Conservation (phyloP, 1,140 invertebrate species). For the Pogonomyrmex barbatus region DNA sequence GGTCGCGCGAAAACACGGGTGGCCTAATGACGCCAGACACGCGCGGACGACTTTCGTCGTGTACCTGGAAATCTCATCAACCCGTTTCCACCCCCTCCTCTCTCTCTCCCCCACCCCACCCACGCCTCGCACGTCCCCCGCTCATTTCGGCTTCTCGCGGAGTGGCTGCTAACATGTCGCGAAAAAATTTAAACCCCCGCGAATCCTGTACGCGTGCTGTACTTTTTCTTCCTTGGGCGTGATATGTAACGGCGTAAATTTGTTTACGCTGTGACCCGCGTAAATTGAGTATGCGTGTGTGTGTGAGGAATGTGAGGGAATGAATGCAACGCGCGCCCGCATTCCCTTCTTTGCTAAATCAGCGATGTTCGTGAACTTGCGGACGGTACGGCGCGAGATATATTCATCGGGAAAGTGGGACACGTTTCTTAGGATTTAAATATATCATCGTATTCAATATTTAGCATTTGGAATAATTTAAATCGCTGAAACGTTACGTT, state of each 20-base stretch:
- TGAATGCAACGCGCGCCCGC: background rate
- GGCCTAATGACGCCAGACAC: constrained; percentile 50
- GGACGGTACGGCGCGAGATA: constrained; percentile 3
- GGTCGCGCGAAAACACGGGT: constrained; percentile 49
- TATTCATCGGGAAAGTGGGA: constrained; percentile 25
- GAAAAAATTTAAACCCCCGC: constrained; percentile 41
- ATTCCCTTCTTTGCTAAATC: constrained; percentile 3
- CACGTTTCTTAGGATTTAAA: constrained; percentile 35
- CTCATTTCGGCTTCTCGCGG: constrained; percentile 29
- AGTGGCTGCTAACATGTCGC: constrained; percentile 35
- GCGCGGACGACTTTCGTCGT: constrained; percentile 44
- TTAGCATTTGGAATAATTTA: constrained; percentile 43
- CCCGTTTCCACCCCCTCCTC: background rate
- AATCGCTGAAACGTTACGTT: background rate
- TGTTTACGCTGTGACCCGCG: constrained; percentile 39
- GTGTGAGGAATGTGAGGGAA: constrained; percentile 6
- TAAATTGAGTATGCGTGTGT: constrained; percentile 46
- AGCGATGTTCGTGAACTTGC: constrained; percentile 55
- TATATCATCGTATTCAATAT: constrained; percentile 21
- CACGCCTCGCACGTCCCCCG: background rate
- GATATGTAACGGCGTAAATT: constrained; percentile 52
- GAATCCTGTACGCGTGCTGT: background rate
- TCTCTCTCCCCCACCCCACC: background rate
- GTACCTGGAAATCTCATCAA: constrained; percentile 59
- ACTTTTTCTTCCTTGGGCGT: constrained; percentile 36